phyloP scores from a whole-genome alignment of 35 echinoderm and acorn worm species.

The Heliocidaris tuberculata region DNA sequence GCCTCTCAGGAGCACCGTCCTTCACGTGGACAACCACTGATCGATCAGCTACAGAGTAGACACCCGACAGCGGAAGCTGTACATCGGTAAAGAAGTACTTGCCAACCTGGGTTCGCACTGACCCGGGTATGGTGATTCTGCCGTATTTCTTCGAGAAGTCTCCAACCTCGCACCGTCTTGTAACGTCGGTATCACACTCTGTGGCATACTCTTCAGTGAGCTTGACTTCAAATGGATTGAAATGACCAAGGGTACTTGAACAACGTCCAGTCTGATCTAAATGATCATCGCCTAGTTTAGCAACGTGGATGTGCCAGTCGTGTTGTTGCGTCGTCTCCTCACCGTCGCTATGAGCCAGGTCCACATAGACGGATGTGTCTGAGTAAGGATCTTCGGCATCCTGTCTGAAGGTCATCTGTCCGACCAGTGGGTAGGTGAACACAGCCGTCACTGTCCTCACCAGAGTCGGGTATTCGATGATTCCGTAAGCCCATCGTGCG shows the following conservation, averaged over 20 bases:
- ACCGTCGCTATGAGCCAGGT: slow-evolving; percentile 79
- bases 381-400: slow-evolving; percentile 69
- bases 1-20: slow-evolving; percentile 56
- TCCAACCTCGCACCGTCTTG: slow-evolving; percentile 85
- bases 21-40: slow-evolving; percentile 79
- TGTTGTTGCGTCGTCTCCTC: slow-evolving; percentile 56
- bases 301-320: slow-evolving; percentile 91
- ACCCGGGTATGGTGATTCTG: slow-evolving; percentile 51
- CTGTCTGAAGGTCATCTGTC: slow-evolving; percentile 81
- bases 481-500: slow-evolving; percentile 75
- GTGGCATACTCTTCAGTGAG: slow-evolving; percentile 60
- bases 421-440: slow-evolving; percentile 77
- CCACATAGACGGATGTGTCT: slow-evolving; percentile 84
- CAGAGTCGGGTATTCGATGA: slow-evolving; percentile 74
- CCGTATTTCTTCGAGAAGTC: slow-evolving; percentile 86
- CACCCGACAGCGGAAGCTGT: slow-evolving; percentile 77
- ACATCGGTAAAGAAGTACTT: slow-evolving; percentile 90
- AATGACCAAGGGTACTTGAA: slow-evolving; percentile 63
- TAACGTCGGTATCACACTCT: slow-evolving; percentile 61
- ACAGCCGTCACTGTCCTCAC: slow-evolving; percentile 70
- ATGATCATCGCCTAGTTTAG: slow-evolving; percentile 62
- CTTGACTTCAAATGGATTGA: slow-evolving; percentile 83
- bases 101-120: slow-evolving; percentile 52
- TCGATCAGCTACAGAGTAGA: slow-evolving; percentile 50
- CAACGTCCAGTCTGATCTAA: slow-evolving; percentile 59